Conservation (phyloP, 2,113 vertebrate genomes). For the Xiphophorus couchianus region DNA sequence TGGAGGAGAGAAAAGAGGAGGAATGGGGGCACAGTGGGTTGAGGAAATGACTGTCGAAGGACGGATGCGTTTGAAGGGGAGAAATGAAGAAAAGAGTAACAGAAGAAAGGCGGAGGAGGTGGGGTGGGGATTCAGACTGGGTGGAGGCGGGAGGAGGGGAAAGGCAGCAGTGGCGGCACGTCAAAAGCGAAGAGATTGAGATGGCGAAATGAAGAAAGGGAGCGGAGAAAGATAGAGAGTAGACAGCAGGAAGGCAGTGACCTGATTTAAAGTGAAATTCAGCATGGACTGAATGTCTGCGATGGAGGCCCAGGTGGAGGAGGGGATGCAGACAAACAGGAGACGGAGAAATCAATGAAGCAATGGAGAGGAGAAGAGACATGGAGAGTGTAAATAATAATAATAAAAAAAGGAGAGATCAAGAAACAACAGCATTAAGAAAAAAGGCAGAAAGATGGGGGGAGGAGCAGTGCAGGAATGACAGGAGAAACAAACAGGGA, state of each 20-base stretch:
- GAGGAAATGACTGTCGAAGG: constrained; percentile 64
- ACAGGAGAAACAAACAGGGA: constrained; percentile 48
- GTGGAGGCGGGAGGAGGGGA: constrained; percentile 3
- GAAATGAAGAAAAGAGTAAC: constrained; percentile 51
- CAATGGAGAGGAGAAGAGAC: constrained; percentile 21
- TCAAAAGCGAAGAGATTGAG: constrained; percentile 70
- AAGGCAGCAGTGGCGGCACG: constrained; percentile 24
- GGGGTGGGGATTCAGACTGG: constrained; percentile 31
- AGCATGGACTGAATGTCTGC: constrained; percentile 80
- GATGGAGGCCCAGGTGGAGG: constrained; percentile 51
- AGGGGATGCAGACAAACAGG: constrained; percentile 4
- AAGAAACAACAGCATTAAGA: constrained; percentile 56
- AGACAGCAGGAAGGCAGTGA: constrained; percentile 72
- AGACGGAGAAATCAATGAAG: constrained; percentile 35
- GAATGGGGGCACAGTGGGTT: constrained; percentile 63
- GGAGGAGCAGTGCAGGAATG: constrained; percentile 26
- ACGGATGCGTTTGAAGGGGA: constrained; percentile 52
- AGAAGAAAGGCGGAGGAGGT: constrained; percentile 63
- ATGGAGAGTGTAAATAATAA: constrained; percentile 34
- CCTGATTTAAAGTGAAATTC: constrained; percentile 86
- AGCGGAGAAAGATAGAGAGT: constrained; percentile 37
- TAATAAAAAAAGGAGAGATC: constrained; percentile 34
- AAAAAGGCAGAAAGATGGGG: constrained; percentile 25
- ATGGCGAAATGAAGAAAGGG: constrained; percentile 59
- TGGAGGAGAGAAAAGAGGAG: constrained; percentile 45